Evolutionary conservation across 2,113 vertebrate species (phyloP).

Genomic region (Sebastes schlegelii): DNA sequence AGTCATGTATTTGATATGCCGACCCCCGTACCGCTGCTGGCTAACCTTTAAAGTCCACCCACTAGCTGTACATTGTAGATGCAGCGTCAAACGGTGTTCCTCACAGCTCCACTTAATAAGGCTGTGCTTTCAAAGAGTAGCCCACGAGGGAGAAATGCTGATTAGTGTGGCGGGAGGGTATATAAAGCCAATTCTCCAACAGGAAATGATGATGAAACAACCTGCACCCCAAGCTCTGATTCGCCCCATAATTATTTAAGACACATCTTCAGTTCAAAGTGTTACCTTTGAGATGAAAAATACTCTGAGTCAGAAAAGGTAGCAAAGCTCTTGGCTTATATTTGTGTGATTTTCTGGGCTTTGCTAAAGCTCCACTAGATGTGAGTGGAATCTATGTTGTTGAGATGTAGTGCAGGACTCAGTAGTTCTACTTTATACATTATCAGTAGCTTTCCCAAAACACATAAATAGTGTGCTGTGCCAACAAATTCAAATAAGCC

Average conservation of each 20-base stretch:
- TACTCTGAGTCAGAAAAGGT: conserved; percentile 1
- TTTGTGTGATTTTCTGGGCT: conserved; percentile 41
- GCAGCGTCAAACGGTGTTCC: conserved; percentile 17
- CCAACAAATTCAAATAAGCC: conserved; percentile 56
- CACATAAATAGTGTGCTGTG: conserved; percentile 47
- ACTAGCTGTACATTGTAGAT: not conserved
- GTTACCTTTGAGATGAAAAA: conserved; percentile 44
- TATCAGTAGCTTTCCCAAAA: conserved; percentile 16
- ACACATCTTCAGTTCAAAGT: conserved; percentile 49
- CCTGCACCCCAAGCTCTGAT: not conserved
- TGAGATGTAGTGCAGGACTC: conserved; percentile 26
- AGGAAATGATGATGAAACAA: conserved; percentile 51
- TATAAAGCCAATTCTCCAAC: conserved; percentile 39
- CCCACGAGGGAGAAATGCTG: conserved; percentile 37
- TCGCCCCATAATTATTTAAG: conserved; percentile 50
- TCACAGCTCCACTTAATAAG: conserved; percentile 31
- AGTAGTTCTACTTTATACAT: conserved; percentile 31
- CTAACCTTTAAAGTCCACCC: conserved; percentile 57
- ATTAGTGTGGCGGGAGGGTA: conserved; percentile 32
- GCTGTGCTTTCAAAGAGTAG: conserved; percentile 44
- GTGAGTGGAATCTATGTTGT: conserved; percentile 24
- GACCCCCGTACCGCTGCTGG: not conserved
- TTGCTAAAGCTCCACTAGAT: conserved; percentile 26
- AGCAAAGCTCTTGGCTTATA: conserved; percentile 19
- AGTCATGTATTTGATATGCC: conserved; percentile 36